phyloP scores from a whole-genome alignment of 1,140 invertebrate species.

The Caenorhabditis remanei region DNA sequence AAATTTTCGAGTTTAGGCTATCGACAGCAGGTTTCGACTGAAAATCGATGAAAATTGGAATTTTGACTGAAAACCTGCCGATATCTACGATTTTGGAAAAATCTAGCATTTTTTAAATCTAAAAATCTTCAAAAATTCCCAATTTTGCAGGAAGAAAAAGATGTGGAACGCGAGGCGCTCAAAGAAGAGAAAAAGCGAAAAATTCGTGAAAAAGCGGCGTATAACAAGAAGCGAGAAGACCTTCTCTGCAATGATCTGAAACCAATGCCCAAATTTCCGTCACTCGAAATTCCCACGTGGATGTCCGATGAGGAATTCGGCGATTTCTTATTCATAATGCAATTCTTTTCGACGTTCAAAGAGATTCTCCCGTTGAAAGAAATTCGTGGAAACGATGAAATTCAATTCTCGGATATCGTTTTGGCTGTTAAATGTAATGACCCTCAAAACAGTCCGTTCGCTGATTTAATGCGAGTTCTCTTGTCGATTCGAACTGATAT shows the following conservation, averaged over 20 bases:
- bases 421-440: slow-evolving; percentile 60
- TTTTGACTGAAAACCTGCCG: not conserved
- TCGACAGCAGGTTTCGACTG: too few species aligned
- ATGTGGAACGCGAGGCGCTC: not conserved
- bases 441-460: slow-evolving; percentile 55
- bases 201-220: slow-evolving; percentile 40
- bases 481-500: slow-evolving; percentile 57
- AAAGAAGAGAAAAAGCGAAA: slow-evolving; percentile 57
- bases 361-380: slow-evolving; percentile 63
- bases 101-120: not conserved
- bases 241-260: slow-evolving; percentile 66
- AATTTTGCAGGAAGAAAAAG: slow-evolving; percentile 12
- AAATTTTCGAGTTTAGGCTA: too few species aligned
- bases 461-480: slow-evolving; percentile 57
- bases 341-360: slow-evolving; percentile 62
- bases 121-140: too few species aligned
- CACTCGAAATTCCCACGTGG: slow-evolving; percentile 58
- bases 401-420: slow-evolving; percentile 57
- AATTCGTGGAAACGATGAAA: slow-evolving; percentile 25
- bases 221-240: slow-evolving; percentile 63
- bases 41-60: too few species aligned
- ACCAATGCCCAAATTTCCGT: slow-evolving; percentile 59
- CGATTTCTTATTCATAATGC: slow-evolving; percentile 59
- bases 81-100: not conserved
- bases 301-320: slow-evolving; percentile 60